Evolutionary conservation across 2,888 invertebrate species (phyloP), one percentile per base, ranked within the genome.

Genomic region (Noctua fimbriata): DNA sequence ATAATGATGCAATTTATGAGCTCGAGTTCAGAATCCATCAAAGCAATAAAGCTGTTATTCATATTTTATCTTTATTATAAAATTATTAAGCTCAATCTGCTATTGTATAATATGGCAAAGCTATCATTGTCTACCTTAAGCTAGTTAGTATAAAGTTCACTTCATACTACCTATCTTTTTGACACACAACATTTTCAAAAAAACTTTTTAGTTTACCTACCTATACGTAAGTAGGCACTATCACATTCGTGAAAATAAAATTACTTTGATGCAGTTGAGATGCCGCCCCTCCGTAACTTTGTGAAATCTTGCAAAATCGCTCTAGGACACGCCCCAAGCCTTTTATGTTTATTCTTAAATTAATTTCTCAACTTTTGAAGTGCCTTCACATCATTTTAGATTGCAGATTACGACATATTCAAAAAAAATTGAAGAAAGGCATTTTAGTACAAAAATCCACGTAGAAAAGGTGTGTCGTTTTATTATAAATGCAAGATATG

Each of bases 1-100:
- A 83, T 82, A 84, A 72, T 65, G 58, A 4, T 76, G 41, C 73
- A 80, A 87, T 86, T 87, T 79, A 87, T 83, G 70, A 81, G 63
- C 58, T 83, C 18, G 18, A 69, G 36, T 47, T 79, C n/a, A 44
- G 55, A 79, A 82, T 83, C 60, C 73, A 69, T 73, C 79, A 47
- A 66, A 47, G 52, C 60, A 78, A 63, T 79, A 63, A 81, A 36
- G 18, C 28, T 63, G 28, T 55, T 82, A 69, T 60, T 55, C 24
- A 67, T 63, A 78, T 58, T 69, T 76, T 55, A 69, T 69, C 52
- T 60, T 7, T 60, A n/a, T 44, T 49, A 0, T 69, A 18, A 28
- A 32, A 44, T 41, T 76, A 41, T 28, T 12, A 32, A 12, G 32
- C 18, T 44, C 12, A 55, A 71, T 28, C 1, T 55, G 36, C 1